These are phyloP conservation scores for Theristicus caerulescens DNA, from an alignment of 2,113 vertebrate genomes.

Conservation along the genomic window DNA sequence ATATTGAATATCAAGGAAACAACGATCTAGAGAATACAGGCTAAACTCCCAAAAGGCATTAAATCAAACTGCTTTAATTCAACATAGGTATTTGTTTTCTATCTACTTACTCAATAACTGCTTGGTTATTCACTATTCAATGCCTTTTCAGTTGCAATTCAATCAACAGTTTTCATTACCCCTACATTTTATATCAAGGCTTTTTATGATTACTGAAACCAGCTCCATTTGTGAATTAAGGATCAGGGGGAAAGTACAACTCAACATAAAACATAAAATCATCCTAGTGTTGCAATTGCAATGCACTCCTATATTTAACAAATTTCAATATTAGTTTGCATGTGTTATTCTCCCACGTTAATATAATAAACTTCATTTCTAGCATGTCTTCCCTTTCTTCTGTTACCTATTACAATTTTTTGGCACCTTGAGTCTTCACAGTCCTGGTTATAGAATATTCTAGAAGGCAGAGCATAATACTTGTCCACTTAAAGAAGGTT, in stretches of 20 bases:
- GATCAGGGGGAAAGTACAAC: background rate
- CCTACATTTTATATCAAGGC: background rate
- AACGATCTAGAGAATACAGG: background rate
- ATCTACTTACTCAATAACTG: background rate
- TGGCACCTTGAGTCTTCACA: background rate
- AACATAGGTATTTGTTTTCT: background rate
- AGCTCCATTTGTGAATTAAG: background rate
- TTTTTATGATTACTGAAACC: background rate
- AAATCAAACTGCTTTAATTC: background rate
- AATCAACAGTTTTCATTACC: background rate
- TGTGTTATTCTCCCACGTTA: background rate
- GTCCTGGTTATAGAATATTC: background rate
- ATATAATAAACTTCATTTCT: background rate
- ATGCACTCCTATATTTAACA: background rate
- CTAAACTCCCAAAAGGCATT: background rate
- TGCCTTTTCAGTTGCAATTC: background rate
- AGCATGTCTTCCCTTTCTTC: background rate
- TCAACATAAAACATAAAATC: background rate
- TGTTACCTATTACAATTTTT: background rate
- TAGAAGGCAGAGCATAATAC: background rate
- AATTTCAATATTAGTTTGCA: background rate
- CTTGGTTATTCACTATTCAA: background rate
- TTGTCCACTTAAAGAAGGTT: background rate
- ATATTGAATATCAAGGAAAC: background rate
- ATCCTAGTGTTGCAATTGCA: background rate